A percentile compares a stretch with the other conserved stretches of the same genome.
These are phyloP conservation scores for Heliconius erato DNA, from an alignment of 2,888 invertebrate species.

Conservation along the genomic window DNA sequence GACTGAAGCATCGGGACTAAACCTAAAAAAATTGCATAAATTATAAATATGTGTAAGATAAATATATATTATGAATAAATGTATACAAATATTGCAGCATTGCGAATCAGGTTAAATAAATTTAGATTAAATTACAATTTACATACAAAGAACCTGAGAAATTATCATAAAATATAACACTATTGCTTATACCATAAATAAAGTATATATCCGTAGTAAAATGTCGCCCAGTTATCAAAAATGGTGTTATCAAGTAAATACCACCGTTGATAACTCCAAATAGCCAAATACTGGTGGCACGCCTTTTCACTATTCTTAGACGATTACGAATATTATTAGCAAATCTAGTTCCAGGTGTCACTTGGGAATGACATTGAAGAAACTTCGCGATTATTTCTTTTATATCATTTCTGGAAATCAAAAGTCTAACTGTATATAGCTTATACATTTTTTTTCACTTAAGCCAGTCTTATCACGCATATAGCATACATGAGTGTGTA, in stretches of 20 bases:
- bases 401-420: conserved; percentile 57
- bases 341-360: conserved; percentile 58
- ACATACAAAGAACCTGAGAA: no score
- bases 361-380: conserved; percentile 56
- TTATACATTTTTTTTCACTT: no score
- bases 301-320: conserved; percentile 62
- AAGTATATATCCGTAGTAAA: conserved; percentile 59
- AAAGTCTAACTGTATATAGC: neutral
- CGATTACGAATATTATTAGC: conserved; percentile 56
- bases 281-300: conserved; percentile 64
- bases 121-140: neutral
- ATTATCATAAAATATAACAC: neutral
- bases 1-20: conserved; percentile 64
- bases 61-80: no score
- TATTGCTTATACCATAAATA: conserved; percentile 57
- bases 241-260: conserved; percentile 57
- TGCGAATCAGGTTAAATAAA: neutral
- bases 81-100: no score
- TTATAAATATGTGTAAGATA: neutral
- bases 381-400: conserved; percentile 57
- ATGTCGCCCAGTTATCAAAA: conserved; percentile 61
- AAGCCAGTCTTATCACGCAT: neutral
- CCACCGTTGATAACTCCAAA: conserved; percentile 62
- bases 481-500: neutral
- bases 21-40: conserved; percentile 55